phyloP scores from a whole-genome alignment of 2,888 invertebrate genomes.

The Thereva nobilitata region DNA sequence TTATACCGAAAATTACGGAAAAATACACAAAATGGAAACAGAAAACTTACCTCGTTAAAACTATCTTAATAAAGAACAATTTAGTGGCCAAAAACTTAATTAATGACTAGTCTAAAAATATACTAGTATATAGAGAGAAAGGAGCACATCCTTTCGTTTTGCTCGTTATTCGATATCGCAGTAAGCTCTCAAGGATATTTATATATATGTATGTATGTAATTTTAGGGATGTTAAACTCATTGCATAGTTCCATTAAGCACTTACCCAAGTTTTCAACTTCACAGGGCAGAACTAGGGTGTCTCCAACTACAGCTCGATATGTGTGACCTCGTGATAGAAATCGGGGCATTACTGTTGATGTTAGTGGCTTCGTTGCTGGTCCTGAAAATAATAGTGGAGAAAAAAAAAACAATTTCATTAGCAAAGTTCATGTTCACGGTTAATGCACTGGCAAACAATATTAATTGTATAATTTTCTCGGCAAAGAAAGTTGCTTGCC shows the following conservation, averaged over 20 bases:
- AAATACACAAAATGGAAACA: too few relatives aligned
- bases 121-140: too few relatives aligned
- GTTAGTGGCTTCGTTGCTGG: constrained; percentile 52
- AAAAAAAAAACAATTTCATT: constrained; percentile 10
- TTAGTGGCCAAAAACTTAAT: too few relatives aligned
- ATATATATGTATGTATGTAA: not conserved
- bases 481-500: too few relatives aligned
- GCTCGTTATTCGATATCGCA: too few relatives aligned
- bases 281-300: constrained; percentile 76
- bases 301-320: constrained; percentile 79
- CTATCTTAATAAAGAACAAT: too few relatives aligned
- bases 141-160: too few relatives aligned
- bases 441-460: too few relatives aligned
- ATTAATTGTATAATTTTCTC: too few relatives aligned
- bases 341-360: constrained; percentile 62
- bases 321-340: constrained; percentile 75
- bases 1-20: too few relatives aligned
- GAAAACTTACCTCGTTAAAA: too few relatives aligned
- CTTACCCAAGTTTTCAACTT: constrained; percentile 80
- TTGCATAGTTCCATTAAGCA: constrained; percentile 36
- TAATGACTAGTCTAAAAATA: too few relatives aligned
- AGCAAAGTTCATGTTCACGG: not conserved
- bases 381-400: constrained; percentile 40
- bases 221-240: not conserved
- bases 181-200: not conserved